Base-by-base conservation (phyloP, 2,888 invertebrate genomes). In the Muscina levida region DNA sequence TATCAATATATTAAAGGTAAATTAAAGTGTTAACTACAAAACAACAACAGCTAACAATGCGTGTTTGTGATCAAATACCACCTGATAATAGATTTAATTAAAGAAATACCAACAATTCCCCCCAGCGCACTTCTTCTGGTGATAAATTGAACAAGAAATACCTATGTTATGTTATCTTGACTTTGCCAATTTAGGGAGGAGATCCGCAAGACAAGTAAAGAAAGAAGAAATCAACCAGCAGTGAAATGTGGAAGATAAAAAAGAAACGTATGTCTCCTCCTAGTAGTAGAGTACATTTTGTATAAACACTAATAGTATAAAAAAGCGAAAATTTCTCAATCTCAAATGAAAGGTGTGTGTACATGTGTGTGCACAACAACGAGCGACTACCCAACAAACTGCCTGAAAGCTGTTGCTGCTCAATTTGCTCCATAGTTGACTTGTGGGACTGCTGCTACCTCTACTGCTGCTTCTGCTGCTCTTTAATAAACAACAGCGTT, bases 151-250 rank as follows among this genome's bases (percentile, higher is more conserved):
- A 42, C n/a, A 53, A 77, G 48, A 56, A 68, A 72, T 24, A 22
- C 13, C n/a, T n/a, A n/a, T n/a, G n/a, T n/a, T n/a, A 24, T 76
- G 71, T 72, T 76, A 75, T 83, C 77, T 80, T 71, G 82, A 72
- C 73, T 77, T 82, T 81, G 76, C 83, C 74, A 83, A 83, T 77
- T 83, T 84, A 68, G 83, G 84, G 80, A 82, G 82, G 80, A 79
- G 80, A 59, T 81, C 77, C 74, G 67, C 68, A 81, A 79, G 57
- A 70, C 70, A 79, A 59, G n/a, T n/a, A n/a, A n/a, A n/a, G n/a
- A n/a, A n/a, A n/a, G n/a, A n/a, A n/a, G 62, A 72, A 70, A 78
- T 11, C 15, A 57, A 57, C 39, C 70, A 77, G 57, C 44, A 17
- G 13, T 67, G 51, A 48, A 46, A n/a, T 24, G 17, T 1, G 39